Evolutionary conservation across 2,797 vertebrate species (phyloP), one percentile per base, ranked within the genome.

Genomic region (Cacajao melanocephalus): DNA sequence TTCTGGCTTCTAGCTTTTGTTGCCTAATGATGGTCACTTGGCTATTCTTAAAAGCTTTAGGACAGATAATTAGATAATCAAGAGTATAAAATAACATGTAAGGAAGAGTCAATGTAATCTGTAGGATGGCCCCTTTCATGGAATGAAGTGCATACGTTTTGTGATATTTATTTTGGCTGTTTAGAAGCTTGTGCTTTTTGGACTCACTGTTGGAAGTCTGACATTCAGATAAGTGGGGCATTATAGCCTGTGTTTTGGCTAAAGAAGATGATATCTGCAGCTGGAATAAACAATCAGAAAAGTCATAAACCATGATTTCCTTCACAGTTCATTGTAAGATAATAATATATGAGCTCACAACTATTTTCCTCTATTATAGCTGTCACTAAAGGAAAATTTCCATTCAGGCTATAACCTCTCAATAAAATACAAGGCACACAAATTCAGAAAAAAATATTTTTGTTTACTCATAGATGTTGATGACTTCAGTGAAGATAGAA

Each of bases 321-420:
- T 94, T 92, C 70, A 75, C 61, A 81, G 52, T 82, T 90, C 50
- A 92, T 50, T 52, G 50, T 90, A 67, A 86, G 87, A 80, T 97
- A 90, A 79, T 96, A 89, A 92, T 90, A 84, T 57, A 67, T 93
- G 70, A 67, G 48, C 73, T 80, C 91, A 92, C 90, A 95, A 94
- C 78, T 36, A 50, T 80, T 91, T 94, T n/a, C 72, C n/a, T 95
- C 96, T 73, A 96, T 97, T 93, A 93, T 83, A 96, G 67, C 67
- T 92, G 26, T 92, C 75, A 48, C 41, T 93, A 48, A 93, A 95
- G 10, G 80, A 75, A 93, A 83, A 64, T 91, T 78, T 72, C 97
- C 81, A 93, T 94, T 96, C 82, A 96, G 67, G 81, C 26, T 79
- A 22, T 93, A 80, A 73, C 48, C 73, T 90, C 93, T 90, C 58